Conservation (phyloP, 2,888 invertebrate genomes). For the Tricholauxania praeusta region DNA sequence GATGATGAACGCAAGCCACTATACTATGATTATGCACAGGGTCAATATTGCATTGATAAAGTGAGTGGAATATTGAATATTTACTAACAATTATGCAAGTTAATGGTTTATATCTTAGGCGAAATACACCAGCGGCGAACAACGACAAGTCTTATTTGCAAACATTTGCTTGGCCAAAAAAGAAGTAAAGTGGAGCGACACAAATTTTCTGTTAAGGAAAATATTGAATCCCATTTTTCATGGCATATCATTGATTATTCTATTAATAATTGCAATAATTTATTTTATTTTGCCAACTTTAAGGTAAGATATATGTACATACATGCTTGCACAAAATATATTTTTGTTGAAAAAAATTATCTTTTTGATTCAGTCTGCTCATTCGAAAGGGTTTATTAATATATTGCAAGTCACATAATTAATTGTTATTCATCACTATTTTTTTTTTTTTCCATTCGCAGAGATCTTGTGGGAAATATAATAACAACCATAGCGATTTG, state of each 20-base stretch:
- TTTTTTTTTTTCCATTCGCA: slow-evolving; percentile 42
- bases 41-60: slow-evolving; percentile 87
- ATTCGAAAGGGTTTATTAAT: too few species aligned
- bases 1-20: slow-evolving; percentile 69
- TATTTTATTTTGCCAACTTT: slow-evolving; percentile 87
- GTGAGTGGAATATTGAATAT: slow-evolving; percentile 63
- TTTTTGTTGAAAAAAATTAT: too few species aligned
- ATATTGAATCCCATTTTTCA: slow-evolving; percentile 83
- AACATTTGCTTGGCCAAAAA: slow-evolving; percentile 81
- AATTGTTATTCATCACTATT: neutral
- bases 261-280: slow-evolving; percentile 79
- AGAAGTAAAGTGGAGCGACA: slow-evolving; percentile 78
- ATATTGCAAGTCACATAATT: too few species aligned
- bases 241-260: slow-evolving; percentile 77
- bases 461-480: slow-evolving; percentile 85
- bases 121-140: slow-evolving; percentile 57
- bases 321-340: neutral
- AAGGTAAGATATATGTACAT: slow-evolving; percentile 64
- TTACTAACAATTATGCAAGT: neutral
- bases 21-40: slow-evolving; percentile 79
- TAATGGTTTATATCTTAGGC: slow-evolving; percentile 51
- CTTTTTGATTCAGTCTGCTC: too few species aligned
- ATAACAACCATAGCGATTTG: slow-evolving; percentile 85
- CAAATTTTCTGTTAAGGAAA: slow-evolving; percentile 80
- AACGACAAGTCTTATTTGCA: slow-evolving; percentile 76